A percentile compares a stretch with the other conserved stretches of the same genome.
phyloP scores from a whole-genome alignment of 2,797 vertebrate genomes.

The Anolis apletophallus region DNA sequence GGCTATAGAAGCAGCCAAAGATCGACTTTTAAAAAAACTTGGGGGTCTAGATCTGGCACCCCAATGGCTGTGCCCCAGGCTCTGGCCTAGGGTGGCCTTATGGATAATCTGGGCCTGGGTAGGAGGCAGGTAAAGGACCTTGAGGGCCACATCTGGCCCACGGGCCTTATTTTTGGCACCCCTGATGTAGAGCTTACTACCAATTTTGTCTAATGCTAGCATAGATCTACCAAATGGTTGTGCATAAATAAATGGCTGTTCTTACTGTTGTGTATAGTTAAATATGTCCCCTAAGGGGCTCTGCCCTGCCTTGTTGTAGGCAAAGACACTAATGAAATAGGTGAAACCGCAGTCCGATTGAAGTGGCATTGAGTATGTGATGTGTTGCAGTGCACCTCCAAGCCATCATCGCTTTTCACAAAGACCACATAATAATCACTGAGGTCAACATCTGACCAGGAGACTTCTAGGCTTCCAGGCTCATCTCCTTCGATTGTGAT shows the following conservation, averaged over 20 bases:
- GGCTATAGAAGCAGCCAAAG: no score
- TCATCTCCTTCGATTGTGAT: constrained; percentile 77
- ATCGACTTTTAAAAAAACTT: no score
- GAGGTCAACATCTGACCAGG: constrained; percentile 79
- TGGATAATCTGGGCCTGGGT: no score
- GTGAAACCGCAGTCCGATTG: constrained; percentile 89
- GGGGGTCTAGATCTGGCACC: no score
- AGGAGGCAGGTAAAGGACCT: no score
- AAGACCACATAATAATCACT: constrained; percentile 84
- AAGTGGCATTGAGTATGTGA: constrained; percentile 83
- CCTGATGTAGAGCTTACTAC: not conserved
- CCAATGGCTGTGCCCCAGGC: no score
- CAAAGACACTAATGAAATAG: constrained; percentile 88
- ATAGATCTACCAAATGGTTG: constrained; percentile 42
- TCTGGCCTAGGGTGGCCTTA: no score
- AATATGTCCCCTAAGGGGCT: constrained; percentile 84
- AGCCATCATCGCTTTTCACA: constrained; percentile 85
- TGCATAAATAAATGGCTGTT: not conserved
- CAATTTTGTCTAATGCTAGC: not conserved
- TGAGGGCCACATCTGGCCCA: no score
- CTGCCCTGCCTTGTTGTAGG: constrained; percentile 86
- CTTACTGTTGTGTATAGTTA: constrained; percentile 90
- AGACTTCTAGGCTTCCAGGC: constrained; percentile 83
- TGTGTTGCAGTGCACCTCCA: constrained; percentile 86
- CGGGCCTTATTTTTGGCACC: not conserved